Conservation (phyloP, 2,113 vertebrate species). For the Carettochelys insculpta region DNA sequence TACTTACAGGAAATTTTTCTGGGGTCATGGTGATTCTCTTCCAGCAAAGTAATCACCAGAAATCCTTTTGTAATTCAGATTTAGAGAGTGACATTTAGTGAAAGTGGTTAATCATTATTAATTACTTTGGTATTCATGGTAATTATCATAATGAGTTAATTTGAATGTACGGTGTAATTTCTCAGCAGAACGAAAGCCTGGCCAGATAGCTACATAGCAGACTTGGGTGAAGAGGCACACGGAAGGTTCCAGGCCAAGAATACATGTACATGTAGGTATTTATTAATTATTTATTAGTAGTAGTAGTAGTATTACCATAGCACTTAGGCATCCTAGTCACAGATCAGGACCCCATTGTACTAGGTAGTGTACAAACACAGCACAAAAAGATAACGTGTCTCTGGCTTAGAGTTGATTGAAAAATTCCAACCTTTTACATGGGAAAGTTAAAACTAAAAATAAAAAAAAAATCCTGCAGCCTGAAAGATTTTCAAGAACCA, state of each 20-base stretch:
- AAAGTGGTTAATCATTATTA: constrained; percentile 74
- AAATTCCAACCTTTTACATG: not conserved
- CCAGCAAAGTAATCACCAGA: constrained; percentile 66
- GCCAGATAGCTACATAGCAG: not conserved
- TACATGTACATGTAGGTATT: not conserved
- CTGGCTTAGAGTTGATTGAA: not conserved
- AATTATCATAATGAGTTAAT: constrained; percentile 58
- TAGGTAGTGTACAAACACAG: not conserved
- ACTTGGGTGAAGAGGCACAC: not conserved
- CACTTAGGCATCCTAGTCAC: not conserved
- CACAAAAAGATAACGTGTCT: not conserved
- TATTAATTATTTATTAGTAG: not conserved
- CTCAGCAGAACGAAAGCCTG: constrained; percentile 25
- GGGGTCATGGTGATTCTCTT: constrained; percentile 65
- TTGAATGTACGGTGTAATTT: constrained; percentile 27
- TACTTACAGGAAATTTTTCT: constrained; percentile 56
- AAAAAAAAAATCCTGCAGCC: not conserved
- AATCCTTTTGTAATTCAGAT: constrained; percentile 61
- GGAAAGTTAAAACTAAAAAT: not conserved
- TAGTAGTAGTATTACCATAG: not conserved
- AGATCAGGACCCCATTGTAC: not conserved
- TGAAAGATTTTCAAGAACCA: not conserved
- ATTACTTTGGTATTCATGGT: constrained; percentile 71
- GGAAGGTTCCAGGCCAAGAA: not conserved
- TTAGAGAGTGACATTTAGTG: constrained; percentile 73